Base-by-base conservation (phyloP, 2,113 vertebrate genomes). In the Carassius carassius region DNA sequence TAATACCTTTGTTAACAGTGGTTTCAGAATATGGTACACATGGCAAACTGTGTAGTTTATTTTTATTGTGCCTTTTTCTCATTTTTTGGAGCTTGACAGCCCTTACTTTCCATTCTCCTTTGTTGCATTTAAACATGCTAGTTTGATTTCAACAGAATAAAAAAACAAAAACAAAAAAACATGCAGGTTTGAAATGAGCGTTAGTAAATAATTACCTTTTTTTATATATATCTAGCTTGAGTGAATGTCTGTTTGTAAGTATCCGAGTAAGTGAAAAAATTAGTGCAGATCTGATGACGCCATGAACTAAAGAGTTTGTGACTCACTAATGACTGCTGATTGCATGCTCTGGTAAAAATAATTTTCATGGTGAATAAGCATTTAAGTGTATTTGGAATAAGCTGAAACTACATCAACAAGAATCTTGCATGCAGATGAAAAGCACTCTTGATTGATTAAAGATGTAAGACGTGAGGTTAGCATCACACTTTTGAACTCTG, bases 401-500 rank as follows among this genome's bases (percentile, higher is more conserved):
- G 76, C 32, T 60, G 32, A 78, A 41, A 14, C 32, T 21, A 41
- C 58, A 37, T 78, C 54, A 35, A 60, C 25, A 58, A 60, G 54
- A 78, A 79, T 23, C 58, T 2, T 16, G 58, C 23, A 47, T 0
- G 13, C 35, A n/a, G 16, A 60, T 77, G 76, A 21, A 78, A n/a
- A 56, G 47, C 35, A 19, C 77, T 63, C 37, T 29, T 44, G 56
- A 23, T 44, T 63, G 77, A 44, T 63, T 63, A 60, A 78, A 60
- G 32, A 56, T 29, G 4, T 29, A 49, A 75, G 23, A 58, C 29
- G 37, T 78, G 23, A 78, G 77, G 35, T 44, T 47, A 63, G 14
- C n/a, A 25, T 14, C 37, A 80, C 41, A 81, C 44, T 35, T 81
- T 69, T 82, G 49, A 41, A 58, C 80, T 58, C 63, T 56, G 19